Percentiles rank a stretch among this genome's conserved stretches.
Conservation (phyloP, 2,888 invertebrate genomes). For the Nezara viridula region DNA sequence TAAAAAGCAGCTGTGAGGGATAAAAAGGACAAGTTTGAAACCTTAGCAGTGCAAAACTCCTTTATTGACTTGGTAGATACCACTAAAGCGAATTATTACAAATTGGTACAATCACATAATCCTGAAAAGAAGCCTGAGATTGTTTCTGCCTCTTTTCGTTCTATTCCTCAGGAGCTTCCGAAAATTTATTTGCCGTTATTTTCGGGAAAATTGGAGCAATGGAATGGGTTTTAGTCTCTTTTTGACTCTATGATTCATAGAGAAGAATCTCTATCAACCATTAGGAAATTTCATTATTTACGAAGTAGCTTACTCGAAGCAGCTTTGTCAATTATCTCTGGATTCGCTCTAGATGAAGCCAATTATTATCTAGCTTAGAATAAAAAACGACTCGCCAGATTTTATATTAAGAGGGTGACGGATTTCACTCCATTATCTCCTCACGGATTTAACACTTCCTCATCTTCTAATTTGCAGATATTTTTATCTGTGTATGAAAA, state of each 20-base stretch:
- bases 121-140: not conserved
- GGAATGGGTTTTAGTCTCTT: no score
- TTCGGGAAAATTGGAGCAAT: not conserved
- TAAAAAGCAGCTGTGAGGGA: not conserved
- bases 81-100: constrained; percentile 7
- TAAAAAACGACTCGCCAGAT: not conserved
- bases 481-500: not conserved
- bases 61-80: not conserved
- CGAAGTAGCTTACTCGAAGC: no score
- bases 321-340: not conserved
- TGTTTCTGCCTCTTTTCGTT: not conserved
- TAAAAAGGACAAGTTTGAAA: not conserved
- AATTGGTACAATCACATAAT: not conserved
- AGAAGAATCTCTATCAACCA: not conserved
- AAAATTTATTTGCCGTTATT: not conserved
- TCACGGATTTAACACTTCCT: not conserved
- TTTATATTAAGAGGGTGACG: not conserved
- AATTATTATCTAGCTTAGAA: not conserved
- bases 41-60: not conserved
- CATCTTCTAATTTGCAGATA: not conserved
- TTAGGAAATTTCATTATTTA: not conserved
- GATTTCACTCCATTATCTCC: not conserved
- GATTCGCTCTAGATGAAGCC: not conserved
- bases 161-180: not conserved
- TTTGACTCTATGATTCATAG: no score